Evolutionary conservation across 92 coral and sea anemone species (phyloP).

Genomic region (Palythoa grandiflora): DNA sequence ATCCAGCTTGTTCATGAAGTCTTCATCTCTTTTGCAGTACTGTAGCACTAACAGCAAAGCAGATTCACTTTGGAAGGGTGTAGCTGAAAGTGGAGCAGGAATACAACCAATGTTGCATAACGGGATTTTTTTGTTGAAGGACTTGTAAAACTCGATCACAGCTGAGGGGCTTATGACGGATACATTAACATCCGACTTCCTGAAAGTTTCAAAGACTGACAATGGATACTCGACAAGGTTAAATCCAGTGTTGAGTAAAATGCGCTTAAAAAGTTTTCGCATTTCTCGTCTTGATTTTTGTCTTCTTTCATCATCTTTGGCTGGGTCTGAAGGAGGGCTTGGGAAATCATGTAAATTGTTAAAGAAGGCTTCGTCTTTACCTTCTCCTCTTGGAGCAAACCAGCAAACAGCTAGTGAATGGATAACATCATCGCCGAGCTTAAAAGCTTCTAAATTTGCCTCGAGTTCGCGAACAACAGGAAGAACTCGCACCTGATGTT

Average conservation of each 20-base stretch:
- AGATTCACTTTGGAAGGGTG: conserved; percentile 46
- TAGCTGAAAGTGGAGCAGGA: conserved; percentile 48
- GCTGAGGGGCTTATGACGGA: conserved; percentile 39
- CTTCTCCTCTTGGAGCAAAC: conserved; percentile 61
- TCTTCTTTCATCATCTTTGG: neutral
- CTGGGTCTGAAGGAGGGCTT: too few relatives aligned
- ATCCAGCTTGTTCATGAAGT: conserved; percentile 65
- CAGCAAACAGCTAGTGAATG: conserved; percentile 16
- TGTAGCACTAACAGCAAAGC: conserved; percentile 47
- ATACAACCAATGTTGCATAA: conserved; percentile 55
- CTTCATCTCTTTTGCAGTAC: conserved; percentile 66
- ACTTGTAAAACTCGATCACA: conserved; percentile 62
- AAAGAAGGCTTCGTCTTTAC: conserved; percentile 27
- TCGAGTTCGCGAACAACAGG: conserved; percentile 63
- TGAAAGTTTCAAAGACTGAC: conserved; percentile 21
- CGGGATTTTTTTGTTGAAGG: conserved; percentile 26
- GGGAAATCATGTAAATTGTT: too few relatives aligned
- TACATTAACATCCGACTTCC: conserved; percentile 46
- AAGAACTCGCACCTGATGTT: conserved; percentile 53
- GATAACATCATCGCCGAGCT: neutral
- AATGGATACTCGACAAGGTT: conserved; percentile 60
- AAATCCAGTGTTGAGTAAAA: conserved; percentile 69
- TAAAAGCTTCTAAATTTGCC: neutral
- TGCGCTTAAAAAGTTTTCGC: conserved; percentile 29
- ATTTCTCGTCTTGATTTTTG: neutral